Conservation (phyloP, 2,113 vertebrate species). For the Zapus hudsonius region DNA sequence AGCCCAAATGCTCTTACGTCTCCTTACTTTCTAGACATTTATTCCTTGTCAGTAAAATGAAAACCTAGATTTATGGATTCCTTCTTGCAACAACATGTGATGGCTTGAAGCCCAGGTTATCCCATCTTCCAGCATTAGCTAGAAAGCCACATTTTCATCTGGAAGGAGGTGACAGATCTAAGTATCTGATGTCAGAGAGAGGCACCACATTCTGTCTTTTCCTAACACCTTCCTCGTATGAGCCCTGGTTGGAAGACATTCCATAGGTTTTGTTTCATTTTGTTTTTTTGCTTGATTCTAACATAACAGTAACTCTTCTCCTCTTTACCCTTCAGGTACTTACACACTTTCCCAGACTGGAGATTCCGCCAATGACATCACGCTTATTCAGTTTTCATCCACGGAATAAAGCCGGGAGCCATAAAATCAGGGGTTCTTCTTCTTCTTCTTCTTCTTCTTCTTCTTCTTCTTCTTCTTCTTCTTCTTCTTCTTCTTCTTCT, state of each 20-base stretch:
- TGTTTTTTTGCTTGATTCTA: neutral
- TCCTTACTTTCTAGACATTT: neutral
- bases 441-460: no score
- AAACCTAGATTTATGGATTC: neutral
- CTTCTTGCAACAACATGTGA: neutral
- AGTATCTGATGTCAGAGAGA: neutral
- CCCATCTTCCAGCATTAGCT: neutral
- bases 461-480: no score
- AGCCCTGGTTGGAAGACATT: neutral
- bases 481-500: no score
- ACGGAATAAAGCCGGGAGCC: constrained; percentile 28
- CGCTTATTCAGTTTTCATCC: constrained; percentile 71
- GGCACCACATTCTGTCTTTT: neutral
- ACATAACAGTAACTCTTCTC: neutral
- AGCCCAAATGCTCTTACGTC: neutral
- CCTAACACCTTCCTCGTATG: neutral
- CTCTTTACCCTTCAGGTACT: constrained; percentile 41
- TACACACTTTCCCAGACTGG: constrained; percentile 54
- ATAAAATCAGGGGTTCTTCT: constrained; percentile 42
- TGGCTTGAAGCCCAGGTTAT: neutral
- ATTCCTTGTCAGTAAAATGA: neutral
- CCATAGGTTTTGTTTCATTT: neutral
- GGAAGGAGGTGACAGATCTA: neutral
- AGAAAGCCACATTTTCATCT: constrained; percentile 9
- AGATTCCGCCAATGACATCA: constrained; percentile 52